These are phyloP conservation scores for Cryptoprocta ferox DNA, from an alignment of 2,797 vertebrate genomes.

Conservation along the genomic window DNA sequence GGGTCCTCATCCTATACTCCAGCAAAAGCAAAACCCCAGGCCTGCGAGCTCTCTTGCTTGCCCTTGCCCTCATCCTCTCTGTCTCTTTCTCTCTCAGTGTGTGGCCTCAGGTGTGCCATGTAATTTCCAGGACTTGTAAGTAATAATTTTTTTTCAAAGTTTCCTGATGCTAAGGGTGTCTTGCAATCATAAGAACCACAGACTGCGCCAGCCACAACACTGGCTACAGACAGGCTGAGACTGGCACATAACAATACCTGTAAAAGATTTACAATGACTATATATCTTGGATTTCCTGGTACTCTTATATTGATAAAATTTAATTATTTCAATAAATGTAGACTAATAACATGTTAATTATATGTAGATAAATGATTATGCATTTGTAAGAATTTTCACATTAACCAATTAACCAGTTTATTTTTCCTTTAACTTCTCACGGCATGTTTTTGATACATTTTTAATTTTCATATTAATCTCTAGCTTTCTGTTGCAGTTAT, in stretches of 20 bases:
- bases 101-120: background rate
- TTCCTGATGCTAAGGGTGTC: background rate
- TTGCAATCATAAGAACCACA: background rate
- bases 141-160: background rate
- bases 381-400: background rate
- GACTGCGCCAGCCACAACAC: background rate
- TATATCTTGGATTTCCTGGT: background rate
- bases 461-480: background rate
- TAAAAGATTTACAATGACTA: background rate
- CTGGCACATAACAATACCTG: background rate
- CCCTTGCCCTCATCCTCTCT: background rate
- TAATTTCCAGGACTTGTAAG: background rate
- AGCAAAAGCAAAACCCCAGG: background rate
- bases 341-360: background rate
- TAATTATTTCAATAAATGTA: background rate
- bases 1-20: background rate
- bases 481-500: background rate
- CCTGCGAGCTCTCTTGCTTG: background rate
- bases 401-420: background rate
- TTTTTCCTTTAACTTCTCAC: background rate
- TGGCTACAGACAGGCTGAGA: background rate
- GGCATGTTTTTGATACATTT: background rate
- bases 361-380: background rate
- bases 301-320: background rate
- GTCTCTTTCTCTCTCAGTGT: background rate